Base-by-base conservation (phyloP, 2,888 invertebrate species). In the Eupeodes luniger region DNA sequence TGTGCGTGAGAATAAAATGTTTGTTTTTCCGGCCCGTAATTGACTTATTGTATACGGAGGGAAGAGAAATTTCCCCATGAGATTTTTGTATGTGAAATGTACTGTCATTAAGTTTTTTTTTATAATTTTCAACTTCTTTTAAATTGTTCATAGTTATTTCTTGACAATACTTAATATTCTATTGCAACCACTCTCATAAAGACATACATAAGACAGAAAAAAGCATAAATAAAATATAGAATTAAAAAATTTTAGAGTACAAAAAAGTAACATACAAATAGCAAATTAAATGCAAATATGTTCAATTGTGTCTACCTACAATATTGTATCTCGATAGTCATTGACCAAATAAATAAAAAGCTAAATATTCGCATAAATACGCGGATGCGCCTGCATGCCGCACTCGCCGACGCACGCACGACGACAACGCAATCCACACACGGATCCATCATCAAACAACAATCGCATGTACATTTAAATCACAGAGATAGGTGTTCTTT, bases 401-500 rank as follows among this genome's bases (percentile, higher is more conserved):
- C 16, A n/a, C n/a, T 9, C 10, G 34, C 11, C 77, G 47, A 34
- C 55, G 55, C 16, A 55, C 16, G 6, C 19, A 12, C 19, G 16
- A n/a, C 19, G 11, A 57, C 27, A 19, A 57, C 19, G 9, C 49
- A 57, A 67, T 69, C 16, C 34, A 7, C n/a, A 55, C 27, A 66
- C 66, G 66, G 47, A 66, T 66, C 66, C 66, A 59, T 34, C 57
- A 59, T 10, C 34, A 44, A 72, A 57, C 40, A 69, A 69, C 57
- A 67, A 69, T 36, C 49, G 67, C 7, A 27, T 12, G 55, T 81
- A 51, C 75, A 47, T 34, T 72, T 61, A 57, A 83, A 44, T 51
- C 70, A 27, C 27, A 57, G 57, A 57, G 70, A 81, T 85, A 81
- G 77, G 85, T 74, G 81, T 81, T 78, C 36, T 78, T 86, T 78